Evolutionary conservation across 1,140 invertebrate species (phyloP).

Genomic region (Caerostris extrusa): DNA sequence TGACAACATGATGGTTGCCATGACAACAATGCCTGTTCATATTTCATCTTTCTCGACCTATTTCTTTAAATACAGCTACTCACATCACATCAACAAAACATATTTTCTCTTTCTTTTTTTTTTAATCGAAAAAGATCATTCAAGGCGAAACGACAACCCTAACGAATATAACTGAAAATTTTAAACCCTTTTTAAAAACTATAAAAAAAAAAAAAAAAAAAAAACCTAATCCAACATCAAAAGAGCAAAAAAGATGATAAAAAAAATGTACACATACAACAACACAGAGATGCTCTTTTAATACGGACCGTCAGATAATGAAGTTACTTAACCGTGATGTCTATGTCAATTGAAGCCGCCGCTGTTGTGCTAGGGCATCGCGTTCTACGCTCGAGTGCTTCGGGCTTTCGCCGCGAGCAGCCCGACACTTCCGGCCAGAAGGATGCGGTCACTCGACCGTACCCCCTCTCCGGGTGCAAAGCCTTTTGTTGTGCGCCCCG

Average conservation of each 20-base stretch:
- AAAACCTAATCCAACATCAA: not conserved
- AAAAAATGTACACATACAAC: slow-evolving; percentile 9
- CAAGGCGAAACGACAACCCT: no score
- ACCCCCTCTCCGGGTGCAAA: not conserved
- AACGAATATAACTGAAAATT: not conserved
- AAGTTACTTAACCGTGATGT: slow-evolving; percentile 70
- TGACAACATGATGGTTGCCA: no score
- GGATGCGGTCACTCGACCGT: slow-evolving; percentile 63
- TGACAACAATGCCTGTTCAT: no score
- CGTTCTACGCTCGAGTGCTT: not conserved
- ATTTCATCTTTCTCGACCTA: no score
- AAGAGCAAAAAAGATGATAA: not conserved
- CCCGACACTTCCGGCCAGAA: not conserved
- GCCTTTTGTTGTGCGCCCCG: slow-evolving; percentile 2
- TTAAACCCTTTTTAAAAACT: not conserved
- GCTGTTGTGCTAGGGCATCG: not conserved
- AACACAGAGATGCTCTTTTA: slow-evolving; percentile 42
- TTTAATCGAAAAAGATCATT: no score
- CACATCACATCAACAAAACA: no score
- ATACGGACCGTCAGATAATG: slow-evolving; percentile 48
- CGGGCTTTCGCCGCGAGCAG: slow-evolving; percentile 9
- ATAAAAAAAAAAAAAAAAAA: not conserved
- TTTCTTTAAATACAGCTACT: no score
- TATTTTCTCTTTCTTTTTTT: no score
- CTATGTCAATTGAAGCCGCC: slow-evolving; percentile 23